Evolutionary conservation across 2,888 invertebrate species (phyloP), one percentile per base, ranked within the genome.

Genomic region (Drosophila nr. perissopoda): DNA sequence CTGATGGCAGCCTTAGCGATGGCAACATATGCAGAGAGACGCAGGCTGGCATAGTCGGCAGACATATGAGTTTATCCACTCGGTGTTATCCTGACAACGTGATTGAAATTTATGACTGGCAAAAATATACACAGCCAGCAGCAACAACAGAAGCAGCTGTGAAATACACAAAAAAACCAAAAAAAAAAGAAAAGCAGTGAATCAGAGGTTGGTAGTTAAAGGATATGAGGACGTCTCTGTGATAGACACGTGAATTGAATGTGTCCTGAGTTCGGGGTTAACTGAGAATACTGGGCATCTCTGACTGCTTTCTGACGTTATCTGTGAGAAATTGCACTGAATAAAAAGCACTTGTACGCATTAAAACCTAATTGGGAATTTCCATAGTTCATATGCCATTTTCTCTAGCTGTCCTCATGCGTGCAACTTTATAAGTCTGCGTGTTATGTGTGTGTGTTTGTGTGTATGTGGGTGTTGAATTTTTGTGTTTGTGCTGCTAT

Each of bases 361-460:
- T 91, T 90, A 91, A 89, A 83, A 81, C 85, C 89, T 91, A 89
- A 89, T 91, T 91, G 91, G 89, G 89, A 89, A 88, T 88, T 91
- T 90, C 91, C 89, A 90, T 90, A 90, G 81, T 82, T 90, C 89
- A 89, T 90, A 86, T 87, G 87, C 74, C 79, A 83, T 76, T 71
- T 87, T 79, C 84, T 73, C 84, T 68, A 74, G 76, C 89, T 66
- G 70, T 72, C 54, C 46, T 25, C 16, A 46, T 46, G 25, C 16
- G 46, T 8, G 25, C 25, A 46, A 46, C 8, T 46, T 16, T 62
- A 49, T 31, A 58, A 27, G 11, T 29, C 4, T 25, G 49, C 16
- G 49, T 27, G 46, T 25, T 38, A 13, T 36, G 13, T 38, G 13
- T n/a, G 25, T 68, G 42, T 40, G 52, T 69, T 56, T 61, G 27